These are phyloP conservation scores for Eupithecia subumbrata DNA, from an alignment of 2,888 invertebrate genomes.

Conservation along the genomic window DNA sequence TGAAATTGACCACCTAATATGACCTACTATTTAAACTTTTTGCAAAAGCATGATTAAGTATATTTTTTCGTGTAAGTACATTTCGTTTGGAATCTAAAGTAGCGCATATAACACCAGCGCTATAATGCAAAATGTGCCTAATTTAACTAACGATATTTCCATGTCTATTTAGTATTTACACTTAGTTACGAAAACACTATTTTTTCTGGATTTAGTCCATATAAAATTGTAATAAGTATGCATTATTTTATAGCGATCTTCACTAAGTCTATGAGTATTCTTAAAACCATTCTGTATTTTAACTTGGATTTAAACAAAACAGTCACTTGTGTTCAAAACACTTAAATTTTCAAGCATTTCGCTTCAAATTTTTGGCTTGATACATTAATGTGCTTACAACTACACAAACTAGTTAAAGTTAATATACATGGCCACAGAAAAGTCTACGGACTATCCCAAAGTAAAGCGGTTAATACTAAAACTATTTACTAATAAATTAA, in stretches of 20 bases:
- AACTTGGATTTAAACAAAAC: conserved; percentile 71
- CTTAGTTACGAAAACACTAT: conserved; percentile 14
- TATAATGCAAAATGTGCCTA: conserved; percentile 4
- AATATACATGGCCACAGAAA: conserved; percentile 77
- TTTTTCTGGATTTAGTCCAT: conserved; percentile 23
- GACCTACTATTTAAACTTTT: conserved; percentile 28
- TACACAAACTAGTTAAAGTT: conserved; percentile 59
- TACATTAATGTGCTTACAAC: conserved; percentile 73
- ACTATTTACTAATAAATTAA: conserved; percentile 20
- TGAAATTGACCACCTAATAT: conserved; percentile 55
- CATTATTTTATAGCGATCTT: conserved; percentile 56
- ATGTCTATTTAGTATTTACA: conserved; percentile 3
- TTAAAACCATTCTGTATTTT: conserved; percentile 69
- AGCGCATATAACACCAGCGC: not conserved
- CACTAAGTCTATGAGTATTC: conserved; percentile 77
- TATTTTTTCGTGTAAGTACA: not conserved
- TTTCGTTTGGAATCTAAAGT: not conserved
- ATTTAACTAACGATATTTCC: conserved; percentile 1
- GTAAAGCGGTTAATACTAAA: conserved; percentile 50
- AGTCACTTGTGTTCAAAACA: conserved; percentile 78
- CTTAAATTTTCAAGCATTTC: conserved; percentile 82
- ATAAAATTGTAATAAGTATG: conserved; percentile 39
- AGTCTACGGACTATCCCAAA: conserved; percentile 60
- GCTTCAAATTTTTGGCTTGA: conserved; percentile 83
- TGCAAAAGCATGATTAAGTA: conserved; percentile 1